These are phyloP conservation scores for Pristiophorus japonicus DNA, from an alignment of 2,113 vertebrate species.

Conservation along the genomic window DNA sequence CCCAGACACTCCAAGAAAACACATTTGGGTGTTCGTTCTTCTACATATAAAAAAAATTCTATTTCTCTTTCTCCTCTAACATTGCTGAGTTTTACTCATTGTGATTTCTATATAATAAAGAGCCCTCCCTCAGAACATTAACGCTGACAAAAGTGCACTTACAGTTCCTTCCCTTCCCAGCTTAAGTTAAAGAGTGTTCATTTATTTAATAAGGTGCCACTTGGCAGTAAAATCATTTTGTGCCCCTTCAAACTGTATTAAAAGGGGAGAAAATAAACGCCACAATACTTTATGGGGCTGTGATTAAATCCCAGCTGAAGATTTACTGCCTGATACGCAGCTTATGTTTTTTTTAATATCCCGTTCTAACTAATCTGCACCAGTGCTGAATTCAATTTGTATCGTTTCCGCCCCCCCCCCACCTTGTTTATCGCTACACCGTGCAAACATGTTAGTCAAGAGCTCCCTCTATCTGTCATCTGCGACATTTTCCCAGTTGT, in stretches of 20 bases:
- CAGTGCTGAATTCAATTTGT: not conserved
- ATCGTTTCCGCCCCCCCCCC: not conserved
- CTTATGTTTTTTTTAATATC: not conserved
- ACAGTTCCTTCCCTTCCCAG: not conserved
- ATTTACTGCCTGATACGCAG: not conserved
- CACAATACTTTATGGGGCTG: not conserved
- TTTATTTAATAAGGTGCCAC: not conserved
- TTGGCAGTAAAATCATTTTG: not conserved
- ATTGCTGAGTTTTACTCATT: not conserved
- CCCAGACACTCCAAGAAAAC: not conserved
- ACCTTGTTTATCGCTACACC: not conserved
- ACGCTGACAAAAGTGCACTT: not conserved
- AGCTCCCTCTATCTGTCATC: conserved; percentile 9
- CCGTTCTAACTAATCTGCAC: not conserved
- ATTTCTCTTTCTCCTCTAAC: not conserved
- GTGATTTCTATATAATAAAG: not conserved
- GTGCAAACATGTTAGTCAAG: not conserved
- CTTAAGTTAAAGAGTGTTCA: not conserved
- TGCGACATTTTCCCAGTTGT: not conserved
- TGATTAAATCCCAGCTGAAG: not conserved
- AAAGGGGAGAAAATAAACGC: not conserved
- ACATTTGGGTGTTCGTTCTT: not conserved
- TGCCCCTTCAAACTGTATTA: not conserved
- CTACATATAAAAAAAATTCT: not conserved
- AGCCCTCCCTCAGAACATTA: not conserved